Percentiles rank a stretch among this genome's conserved stretches.
Conservation (phyloP, 2,797 vertebrate genomes). For the Manis pentadactyla region DNA sequence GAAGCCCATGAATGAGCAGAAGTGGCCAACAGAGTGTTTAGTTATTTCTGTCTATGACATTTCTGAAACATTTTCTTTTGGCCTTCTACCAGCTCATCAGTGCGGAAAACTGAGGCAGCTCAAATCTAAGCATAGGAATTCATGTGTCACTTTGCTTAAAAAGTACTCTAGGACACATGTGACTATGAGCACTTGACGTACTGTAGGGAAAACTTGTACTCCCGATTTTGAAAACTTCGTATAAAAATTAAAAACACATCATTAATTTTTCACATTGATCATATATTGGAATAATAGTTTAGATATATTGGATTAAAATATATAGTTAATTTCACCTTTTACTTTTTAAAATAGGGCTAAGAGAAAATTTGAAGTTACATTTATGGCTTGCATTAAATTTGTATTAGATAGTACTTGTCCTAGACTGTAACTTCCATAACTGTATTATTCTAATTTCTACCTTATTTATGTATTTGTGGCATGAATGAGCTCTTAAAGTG, state of each 20-base stretch:
- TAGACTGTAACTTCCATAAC: not conserved
- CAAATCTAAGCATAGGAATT: not conserved
- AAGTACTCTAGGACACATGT: not conserved
- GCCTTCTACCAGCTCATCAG: not conserved
- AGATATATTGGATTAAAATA: conserved; percentile 41
- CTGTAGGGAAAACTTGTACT: not conserved
- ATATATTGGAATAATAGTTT: conserved; percentile 9
- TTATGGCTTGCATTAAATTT: conserved; percentile 23
- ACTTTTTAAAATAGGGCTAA: conserved; percentile 37
- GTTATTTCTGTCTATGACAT: not conserved
- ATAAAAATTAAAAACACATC: conserved; percentile 47
- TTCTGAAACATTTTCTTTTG: conserved; percentile 4
- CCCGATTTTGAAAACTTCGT: conserved; percentile 47
- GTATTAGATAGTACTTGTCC: conserved; percentile 17
- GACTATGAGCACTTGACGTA: not conserved
- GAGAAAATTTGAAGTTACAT: conserved; percentile 7
- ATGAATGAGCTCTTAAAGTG: not conserved
- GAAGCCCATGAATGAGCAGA: not conserved
- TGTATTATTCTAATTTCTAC: conserved; percentile 12
- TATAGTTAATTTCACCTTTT: not conserved
- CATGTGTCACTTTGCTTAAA: not conserved
- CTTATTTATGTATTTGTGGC: not conserved
- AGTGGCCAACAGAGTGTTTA: not conserved
- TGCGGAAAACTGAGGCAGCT: conserved; percentile 47
- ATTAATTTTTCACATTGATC: conserved; percentile 16